phyloP scores from a whole-genome alignment of 2,113 vertebrate species.

The Daboia siamensis region DNA sequence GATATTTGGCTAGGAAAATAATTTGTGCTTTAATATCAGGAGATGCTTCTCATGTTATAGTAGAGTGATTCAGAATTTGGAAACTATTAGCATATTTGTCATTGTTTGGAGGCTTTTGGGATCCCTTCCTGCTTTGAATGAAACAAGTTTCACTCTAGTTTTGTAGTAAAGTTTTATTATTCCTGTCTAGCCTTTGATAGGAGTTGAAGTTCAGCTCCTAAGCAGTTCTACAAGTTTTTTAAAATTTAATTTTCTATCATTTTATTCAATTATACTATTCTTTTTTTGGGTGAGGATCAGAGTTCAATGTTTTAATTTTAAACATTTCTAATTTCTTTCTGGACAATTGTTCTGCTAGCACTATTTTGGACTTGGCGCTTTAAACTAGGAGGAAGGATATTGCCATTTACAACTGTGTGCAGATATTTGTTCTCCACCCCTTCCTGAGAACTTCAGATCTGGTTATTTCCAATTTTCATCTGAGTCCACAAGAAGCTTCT shows the following conservation, averaged over 20 bases:
- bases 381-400: not conserved
- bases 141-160: not conserved
- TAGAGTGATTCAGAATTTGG: not conserved
- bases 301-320: not conserved
- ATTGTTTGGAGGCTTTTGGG: not conserved
- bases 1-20: not conserved
- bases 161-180: not conserved
- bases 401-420: not conserved
- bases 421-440: not conserved
- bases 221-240: not conserved
- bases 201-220: not conserved
- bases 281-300: not conserved
- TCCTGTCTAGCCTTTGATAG: not conserved
- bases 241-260: not conserved
- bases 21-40: not conserved
- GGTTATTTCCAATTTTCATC: not conserved
- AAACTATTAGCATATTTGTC: not conserved
- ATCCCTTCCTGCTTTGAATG: not conserved
- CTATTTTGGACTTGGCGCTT: not conserved
- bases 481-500: not conserved
- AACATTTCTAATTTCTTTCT: not conserved
- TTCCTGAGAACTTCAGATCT: not conserved
- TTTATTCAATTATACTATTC: not conserved
- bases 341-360: not conserved
- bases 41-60: not conserved